phyloP scores from a whole-genome alignment of 1,140 invertebrate species.

The Lasaia peninsularis region DNA sequence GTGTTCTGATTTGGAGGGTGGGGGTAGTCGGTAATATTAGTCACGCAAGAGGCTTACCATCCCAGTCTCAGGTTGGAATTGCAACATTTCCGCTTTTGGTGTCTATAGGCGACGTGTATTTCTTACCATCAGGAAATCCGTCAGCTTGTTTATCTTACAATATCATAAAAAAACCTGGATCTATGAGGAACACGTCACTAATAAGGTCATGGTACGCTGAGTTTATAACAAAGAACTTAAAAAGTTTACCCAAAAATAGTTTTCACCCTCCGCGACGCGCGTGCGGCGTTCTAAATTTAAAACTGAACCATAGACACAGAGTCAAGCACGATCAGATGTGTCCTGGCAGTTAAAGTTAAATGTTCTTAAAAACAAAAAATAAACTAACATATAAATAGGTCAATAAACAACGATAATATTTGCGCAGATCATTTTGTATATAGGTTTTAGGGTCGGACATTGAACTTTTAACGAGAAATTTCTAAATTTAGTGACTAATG shows the following conservation, averaged over 20 bases:
- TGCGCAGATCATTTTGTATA: not conserved
- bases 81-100: too few species aligned
- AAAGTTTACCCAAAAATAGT: slow-evolving; percentile 52
- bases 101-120: too few species aligned
- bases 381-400: not conserved
- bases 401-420: not conserved
- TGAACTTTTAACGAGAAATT: slow-evolving; percentile 57
- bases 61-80: too few species aligned
- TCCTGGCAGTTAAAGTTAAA: not conserved
- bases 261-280: slow-evolving; percentile 45
- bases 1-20: too few species aligned
- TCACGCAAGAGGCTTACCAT: too few species aligned
- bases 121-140: too few species aligned
- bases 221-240: slow-evolving; percentile 7
- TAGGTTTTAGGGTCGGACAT: slow-evolving; percentile 43
- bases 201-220: slow-evolving; percentile 16
- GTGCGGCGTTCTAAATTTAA: slow-evolving; percentile 53
- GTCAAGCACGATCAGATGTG: slow-evolving; percentile 27
- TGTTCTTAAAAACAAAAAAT: not conserved
- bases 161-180: too few species aligned
- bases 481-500: slow-evolving; percentile 66
- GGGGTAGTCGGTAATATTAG: too few species aligned
- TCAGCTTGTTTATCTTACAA: too few species aligned
- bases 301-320: slow-evolving; percentile 35
- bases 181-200: too few species aligned